Base-by-base conservation (phyloP, 2,888 invertebrate species). In the Archips crataeganus region DNA sequence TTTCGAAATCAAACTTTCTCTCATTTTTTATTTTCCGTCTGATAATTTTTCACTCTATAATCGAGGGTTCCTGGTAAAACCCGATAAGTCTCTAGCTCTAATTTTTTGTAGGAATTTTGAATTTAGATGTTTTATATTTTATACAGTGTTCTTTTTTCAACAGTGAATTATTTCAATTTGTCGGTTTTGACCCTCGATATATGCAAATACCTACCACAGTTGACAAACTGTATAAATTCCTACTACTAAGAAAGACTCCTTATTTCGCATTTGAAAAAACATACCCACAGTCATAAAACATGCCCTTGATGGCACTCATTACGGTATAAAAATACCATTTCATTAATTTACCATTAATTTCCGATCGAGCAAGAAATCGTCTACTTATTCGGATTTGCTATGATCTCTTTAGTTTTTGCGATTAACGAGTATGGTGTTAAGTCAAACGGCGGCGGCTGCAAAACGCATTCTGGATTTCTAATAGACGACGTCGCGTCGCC, bases 351-450 rank as follows among this genome's bases (percentile, higher is more conserved):
- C 57, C 11, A 57, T 68, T 59, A 68, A 68, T 34, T 60, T 59
- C 45, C 54, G 39, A 60, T 57, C 45, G 3, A 23, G 49, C 51
- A 64, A 61, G 57, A 64, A 64, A 45, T 47, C 57, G 64, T 36
- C 13, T 15, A 45, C 57, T 15, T 59, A 63, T 63, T 63, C 70
- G 63, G 63, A 54, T 57, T 59, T 13, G 70, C 51, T 70, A 64
- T 70, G 70, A 70, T 70, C 70, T 23, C 51, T 51, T 36, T 39
- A 13, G 23, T 70, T 70, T 64, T 70, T 64, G 64, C 59, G 36
- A 47, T 47, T 34, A 45, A 63, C 64, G 6, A 64, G 54, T 70
- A 64, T 70, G 70, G 70, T 57, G 70, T 70, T 70, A 70, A 64
- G 64, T 42, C 57, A 6, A 47, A 61, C n/a, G 51, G 51, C 69